Evolutionary conservation across 2,888 invertebrate species (phyloP).

Genomic region (Trissoscelio sp.): DNA sequence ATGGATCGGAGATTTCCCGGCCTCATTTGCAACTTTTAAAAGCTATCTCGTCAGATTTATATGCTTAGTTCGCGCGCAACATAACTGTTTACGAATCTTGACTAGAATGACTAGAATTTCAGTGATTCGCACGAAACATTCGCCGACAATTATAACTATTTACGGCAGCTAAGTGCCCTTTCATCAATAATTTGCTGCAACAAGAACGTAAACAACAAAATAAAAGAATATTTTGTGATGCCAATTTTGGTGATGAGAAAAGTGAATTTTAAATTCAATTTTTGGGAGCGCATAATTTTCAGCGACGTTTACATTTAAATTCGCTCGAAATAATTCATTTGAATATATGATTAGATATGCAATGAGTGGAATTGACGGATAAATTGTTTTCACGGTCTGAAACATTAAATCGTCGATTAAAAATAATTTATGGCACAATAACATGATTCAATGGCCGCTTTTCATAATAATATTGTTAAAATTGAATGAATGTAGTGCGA

Average conservation of each 20-base stretch:
- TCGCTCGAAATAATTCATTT: constrained; percentile 10
- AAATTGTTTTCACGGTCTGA: constrained; percentile 1
- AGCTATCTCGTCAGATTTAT: constrained; percentile 21
- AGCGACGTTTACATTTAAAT: constrained; percentile 7
- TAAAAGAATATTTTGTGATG: too few relatives aligned
- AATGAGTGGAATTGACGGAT: not conserved
- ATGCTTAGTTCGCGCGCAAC: constrained; percentile 7
- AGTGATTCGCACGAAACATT: too few relatives aligned
- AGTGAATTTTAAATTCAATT: constrained; percentile 11
- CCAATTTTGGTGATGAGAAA: not conserved
- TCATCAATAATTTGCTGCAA: too few relatives aligned
- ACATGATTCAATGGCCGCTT: not conserved
- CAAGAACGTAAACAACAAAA: too few relatives aligned
- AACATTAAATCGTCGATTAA: constrained; percentile 6
- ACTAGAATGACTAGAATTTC: too few relatives aligned
- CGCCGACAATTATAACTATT: too few relatives aligned
- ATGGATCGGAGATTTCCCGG: constrained; percentile 36
- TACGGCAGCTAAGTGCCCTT: too few relatives aligned
- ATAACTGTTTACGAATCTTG: too few relatives aligned
- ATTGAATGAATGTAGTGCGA: not conserved
- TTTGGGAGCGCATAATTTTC: not conserved
- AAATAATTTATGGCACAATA: constrained; percentile 16
- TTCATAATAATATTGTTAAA: constrained; percentile 11
- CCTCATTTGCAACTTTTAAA: constrained; percentile 19
- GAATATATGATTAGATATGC: constrained; percentile 13